A percentile compares a stretch with the other conserved stretches of the same genome.
Evolutionary conservation across 2,113 vertebrate genomes (phyloP).

Genomic region (Chascanopsetta lugubris): DNA sequence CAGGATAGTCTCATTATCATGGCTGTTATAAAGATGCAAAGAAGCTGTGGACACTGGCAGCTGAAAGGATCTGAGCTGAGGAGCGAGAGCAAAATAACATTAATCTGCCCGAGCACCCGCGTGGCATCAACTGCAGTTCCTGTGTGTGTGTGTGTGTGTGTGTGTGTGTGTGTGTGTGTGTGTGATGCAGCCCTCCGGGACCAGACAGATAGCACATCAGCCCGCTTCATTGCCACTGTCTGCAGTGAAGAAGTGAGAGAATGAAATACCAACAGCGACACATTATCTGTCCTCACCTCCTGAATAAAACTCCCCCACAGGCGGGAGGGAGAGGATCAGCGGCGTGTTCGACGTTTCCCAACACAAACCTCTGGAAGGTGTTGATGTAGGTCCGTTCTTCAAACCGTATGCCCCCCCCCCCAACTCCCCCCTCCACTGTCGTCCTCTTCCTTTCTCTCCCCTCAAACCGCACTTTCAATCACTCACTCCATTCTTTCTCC

Average conservation of each 20-base stretch:
- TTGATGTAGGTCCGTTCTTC: constrained; percentile 17
- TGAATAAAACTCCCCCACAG: constrained; percentile 29
- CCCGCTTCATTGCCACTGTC: constrained; percentile 50
- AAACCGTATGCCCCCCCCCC: neutral
- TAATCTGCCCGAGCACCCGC: constrained; percentile 34
- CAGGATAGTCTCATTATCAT: constrained; percentile 18
- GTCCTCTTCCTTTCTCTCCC: constrained; percentile 4
- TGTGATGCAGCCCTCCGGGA: constrained; percentile 39
- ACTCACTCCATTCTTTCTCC: constrained; percentile 13
- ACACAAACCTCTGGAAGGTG: neutral
- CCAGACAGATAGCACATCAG: constrained; percentile 60
- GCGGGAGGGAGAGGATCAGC: constrained; percentile 13
- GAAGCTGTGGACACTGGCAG: constrained; percentile 26
- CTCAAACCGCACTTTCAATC: constrained; percentile 6
- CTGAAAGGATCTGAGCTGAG: constrained; percentile 44
- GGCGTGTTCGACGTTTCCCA: neutral
- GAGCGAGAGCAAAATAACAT: constrained; percentile 55
- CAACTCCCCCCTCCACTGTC: neutral
- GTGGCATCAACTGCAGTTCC: constrained; percentile 54
- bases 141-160: constrained; percentile 13
- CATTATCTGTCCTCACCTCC: constrained; percentile 40
- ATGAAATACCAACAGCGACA: constrained; percentile 48
- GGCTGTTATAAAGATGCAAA: constrained; percentile 35
- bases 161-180: constrained; percentile 17
- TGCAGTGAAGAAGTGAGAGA: constrained; percentile 29